Evolutionary conservation across 2,797 vertebrate species (phyloP), one percentile per base, ranked within the genome.

Genomic region (Nasua narica): DNA sequence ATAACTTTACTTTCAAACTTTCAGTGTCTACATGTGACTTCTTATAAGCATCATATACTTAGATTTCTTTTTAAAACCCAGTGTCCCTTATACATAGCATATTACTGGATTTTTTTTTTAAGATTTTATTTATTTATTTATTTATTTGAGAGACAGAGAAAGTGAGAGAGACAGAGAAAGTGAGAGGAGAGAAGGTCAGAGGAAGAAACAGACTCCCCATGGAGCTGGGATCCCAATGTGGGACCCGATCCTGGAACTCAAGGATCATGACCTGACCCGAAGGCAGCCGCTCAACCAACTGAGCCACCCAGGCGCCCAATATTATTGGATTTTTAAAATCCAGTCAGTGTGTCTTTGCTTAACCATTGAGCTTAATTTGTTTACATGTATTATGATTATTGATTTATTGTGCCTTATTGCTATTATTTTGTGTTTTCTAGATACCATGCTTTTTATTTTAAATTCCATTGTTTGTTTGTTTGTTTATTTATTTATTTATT

Each of bases 1-100:
- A 85, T 86, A n/a, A 82, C 21, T 89, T 86, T 77, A 70, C 82
- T 90, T 96, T 90, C 69, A 83, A 94, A 87, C 18, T 90, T 91
- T 74, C 18, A 72, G 3, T 87, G 15, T 90, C 43, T 56, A 65
- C 7, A 35, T 52, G 2, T 84, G 23, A 87, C 25, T n/a, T 40
- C 25, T 69, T 91, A 67, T 43, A 43, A 81, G 56, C 13, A 86
- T 16, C 5, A 77, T 25, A 58, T 60, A 82, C 12, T 58, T 77
- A 15, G 23, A 54, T 76, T 83, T 40, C 32, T 92, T 90, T 92
- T 40, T 8, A 48, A 96, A 93, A 90, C 15, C 13, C 13, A 72
- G 4, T 29, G 35, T 79, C 40, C 69, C 9, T 92, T 81, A 48
- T 27, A 76, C 89, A 56, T 40, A 52, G 3, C 5, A 16, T 67